Base-by-base conservation (phyloP, 2,113 vertebrate species). In the Crocuta crocuta region DNA sequence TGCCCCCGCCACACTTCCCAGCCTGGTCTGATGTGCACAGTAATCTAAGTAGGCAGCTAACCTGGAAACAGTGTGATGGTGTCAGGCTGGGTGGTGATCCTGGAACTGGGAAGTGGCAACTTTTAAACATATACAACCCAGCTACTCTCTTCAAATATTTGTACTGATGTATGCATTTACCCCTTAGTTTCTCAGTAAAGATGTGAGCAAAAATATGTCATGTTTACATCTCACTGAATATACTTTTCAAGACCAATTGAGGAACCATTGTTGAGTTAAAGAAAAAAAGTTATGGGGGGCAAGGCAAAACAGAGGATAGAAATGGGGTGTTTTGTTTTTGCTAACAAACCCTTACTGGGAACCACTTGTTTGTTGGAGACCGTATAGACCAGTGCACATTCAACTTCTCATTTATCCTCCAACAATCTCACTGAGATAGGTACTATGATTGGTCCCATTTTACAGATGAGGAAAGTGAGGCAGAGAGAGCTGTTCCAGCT, bases 91-190 rank as follows among this genome's bases (percentile, higher is more conserved):
- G 6, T 80, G 15, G 21, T 87, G 95, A 66, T 70, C 17, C 48
- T 39, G 7, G 61, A 91, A 85, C 95, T 79, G 94, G 61, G 50
- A 33, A 95, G 28, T 58, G 2, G 7, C 45, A 63, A 48, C 26
- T 92, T 92, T 71, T 87, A 88, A 94, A 94, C 53, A 70, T 45
- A 53, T 66, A 26, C 24, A 48, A 23, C 66, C 53, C n/a, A 94
- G 23, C 33, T 91, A 7, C 61, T 92, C 68, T 80, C 48, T 91
- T 96, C 92, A 97, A 93, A 87, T 87, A 84, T 94, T 50, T 88
- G 73, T 90, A 88, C 12, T 61, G 33, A 83, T 76, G 39, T 4
- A 43, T 74, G 31, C n/a, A 31, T 70, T 63, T 91, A 74, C 16
- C 13, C 48, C 10, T 35, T 39, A 80, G 70, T 71, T 50, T 89